Conservation (phyloP, 2,797 vertebrate genomes). For the Mus caroli region DNA sequence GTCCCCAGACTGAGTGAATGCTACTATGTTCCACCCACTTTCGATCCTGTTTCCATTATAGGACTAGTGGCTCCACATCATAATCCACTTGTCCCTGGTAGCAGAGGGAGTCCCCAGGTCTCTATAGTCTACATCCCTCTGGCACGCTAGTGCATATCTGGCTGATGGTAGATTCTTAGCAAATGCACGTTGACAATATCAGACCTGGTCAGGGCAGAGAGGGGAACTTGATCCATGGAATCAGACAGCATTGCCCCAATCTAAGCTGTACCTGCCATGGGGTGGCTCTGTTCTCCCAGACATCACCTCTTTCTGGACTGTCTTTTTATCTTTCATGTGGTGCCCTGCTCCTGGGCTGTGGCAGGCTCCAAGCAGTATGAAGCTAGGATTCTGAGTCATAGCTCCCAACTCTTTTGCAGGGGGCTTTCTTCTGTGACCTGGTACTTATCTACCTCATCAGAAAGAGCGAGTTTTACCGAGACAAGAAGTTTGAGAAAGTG, state of each 20-base stretch:
- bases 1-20: not conserved
- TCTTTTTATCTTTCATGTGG: not conserved
- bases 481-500: slow-evolving; percentile 96
- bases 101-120: not conserved
- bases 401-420: slow-evolving; percentile 89
- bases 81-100: not conserved
- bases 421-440: slow-evolving; percentile 96
- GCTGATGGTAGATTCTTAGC: not conserved
- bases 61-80: not conserved
- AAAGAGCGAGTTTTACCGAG: slow-evolving; percentile 95
- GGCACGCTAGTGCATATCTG: not conserved
- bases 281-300: not conserved
- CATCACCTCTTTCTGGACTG: not conserved
- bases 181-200: not conserved
- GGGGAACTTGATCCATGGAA: not conserved
- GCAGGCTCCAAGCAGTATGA: not conserved
- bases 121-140: not conserved
- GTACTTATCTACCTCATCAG: slow-evolving; percentile 96
- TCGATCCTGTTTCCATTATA: not conserved
- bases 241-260: not conserved
- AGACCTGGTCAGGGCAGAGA: not conserved
- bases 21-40: not conserved
- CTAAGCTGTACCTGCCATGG: not conserved
- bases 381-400: slow-evolving; percentile 17
- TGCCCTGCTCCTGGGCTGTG: not conserved